Conservation (phyloP, 2,113 vertebrate species). For the Pelecanoides urinatrix region DNA sequence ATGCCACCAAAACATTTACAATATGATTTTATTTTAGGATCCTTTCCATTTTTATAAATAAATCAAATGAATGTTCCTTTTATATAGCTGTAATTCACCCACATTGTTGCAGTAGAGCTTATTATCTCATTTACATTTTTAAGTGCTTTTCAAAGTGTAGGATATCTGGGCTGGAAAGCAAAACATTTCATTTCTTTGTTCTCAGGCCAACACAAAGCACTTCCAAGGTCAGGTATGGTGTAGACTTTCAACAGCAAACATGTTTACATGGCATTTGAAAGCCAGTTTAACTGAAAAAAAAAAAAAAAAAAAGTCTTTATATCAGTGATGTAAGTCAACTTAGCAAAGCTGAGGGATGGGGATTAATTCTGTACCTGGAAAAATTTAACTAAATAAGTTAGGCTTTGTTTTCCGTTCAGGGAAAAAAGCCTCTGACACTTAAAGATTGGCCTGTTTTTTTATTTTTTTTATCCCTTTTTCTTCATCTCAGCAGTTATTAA, state of each 20-base stretch:
- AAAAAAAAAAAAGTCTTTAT: slow-evolving; percentile 13
- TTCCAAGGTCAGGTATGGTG: slow-evolving; percentile 55
- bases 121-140: slow-evolving; percentile 67
- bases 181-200: slow-evolving; percentile 64
- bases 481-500: slow-evolving; percentile 2
- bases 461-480: neutral
- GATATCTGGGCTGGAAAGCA: slow-evolving; percentile 69
- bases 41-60: slow-evolving; percentile 39
- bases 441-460: neutral
- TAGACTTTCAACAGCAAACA: slow-evolving; percentile 51
- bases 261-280: slow-evolving; percentile 49
- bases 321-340: neutral
- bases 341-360: neutral
- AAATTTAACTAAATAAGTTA: neutral
- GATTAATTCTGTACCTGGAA: slow-evolving; percentile 11
- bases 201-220: slow-evolving; percentile 45
- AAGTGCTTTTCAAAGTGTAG: slow-evolving; percentile 67
- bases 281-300: neutral
- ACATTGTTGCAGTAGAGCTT: slow-evolving; percentile 32
- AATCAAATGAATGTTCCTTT: slow-evolving; percentile 33
- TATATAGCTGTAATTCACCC: neutral
- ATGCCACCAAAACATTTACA: neutral
- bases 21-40: slow-evolving; percentile 6
- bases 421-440: neutral
- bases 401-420: neutral